These are phyloP conservation scores for Drosophila rubida DNA, from an alignment of 2,888 invertebrate genomes.

Conservation along the genomic window DNA sequence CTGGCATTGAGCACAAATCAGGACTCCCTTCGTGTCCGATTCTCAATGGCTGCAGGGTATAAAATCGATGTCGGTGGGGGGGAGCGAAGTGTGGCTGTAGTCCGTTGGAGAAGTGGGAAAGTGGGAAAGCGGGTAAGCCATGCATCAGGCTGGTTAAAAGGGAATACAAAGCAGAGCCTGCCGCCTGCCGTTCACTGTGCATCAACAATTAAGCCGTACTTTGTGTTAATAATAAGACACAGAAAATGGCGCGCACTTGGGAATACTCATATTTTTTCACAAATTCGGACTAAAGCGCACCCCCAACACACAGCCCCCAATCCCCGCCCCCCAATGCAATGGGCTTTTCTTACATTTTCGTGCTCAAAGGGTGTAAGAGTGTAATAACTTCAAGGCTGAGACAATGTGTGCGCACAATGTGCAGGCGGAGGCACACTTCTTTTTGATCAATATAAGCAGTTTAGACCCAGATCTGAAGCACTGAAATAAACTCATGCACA, in stretches of 20 bases:
- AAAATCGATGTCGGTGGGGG: background rate
- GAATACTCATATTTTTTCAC: constrained; percentile 1
- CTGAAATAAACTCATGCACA: too few species aligned
- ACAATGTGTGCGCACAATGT: background rate
- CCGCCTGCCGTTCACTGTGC: constrained; percentile 44
- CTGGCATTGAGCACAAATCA: background rate
- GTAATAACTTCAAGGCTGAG: background rate
- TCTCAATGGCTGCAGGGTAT: background rate
- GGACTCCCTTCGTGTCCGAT: background rate
- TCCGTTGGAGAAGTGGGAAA: background rate
- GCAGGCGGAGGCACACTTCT: background rate
- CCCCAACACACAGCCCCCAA: background rate
- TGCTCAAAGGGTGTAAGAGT: background rate
- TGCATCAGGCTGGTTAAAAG: background rate
- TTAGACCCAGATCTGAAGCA: too few species aligned
- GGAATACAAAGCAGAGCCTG: constrained; percentile 8
- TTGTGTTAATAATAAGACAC: constrained; percentile 62
- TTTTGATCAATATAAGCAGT: background rate
- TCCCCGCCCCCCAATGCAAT: background rate
- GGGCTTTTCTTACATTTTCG: background rate
- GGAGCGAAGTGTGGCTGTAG: background rate
- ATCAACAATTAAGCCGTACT: constrained; percentile 66
- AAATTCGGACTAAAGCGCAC: background rate
- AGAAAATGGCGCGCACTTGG: constrained; percentile 5
- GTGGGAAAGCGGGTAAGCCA: background rate